Evolutionary conservation across 2,113 vertebrate genomes (phyloP).

Genomic region (Mirza zaza): DNA sequence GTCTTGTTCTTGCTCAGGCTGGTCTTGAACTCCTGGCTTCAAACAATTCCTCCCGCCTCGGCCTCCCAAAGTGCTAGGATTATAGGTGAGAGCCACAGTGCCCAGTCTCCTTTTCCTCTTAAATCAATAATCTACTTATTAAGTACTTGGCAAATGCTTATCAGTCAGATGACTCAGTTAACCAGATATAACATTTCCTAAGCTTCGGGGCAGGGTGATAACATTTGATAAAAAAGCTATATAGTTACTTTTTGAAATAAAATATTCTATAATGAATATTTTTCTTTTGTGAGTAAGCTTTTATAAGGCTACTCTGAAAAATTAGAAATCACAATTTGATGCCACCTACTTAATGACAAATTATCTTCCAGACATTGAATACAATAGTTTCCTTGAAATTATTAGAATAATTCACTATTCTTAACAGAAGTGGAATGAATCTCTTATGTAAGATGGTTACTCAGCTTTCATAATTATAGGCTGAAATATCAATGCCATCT

Average conservation of each 20-base stretch:
- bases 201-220: not conserved
- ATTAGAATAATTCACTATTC: not conserved
- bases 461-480: not conserved
- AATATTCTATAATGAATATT: not conserved
- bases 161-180: not conserved
- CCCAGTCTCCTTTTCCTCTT: not conserved
- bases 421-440: not conserved
- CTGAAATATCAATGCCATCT: not conserved
- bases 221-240: not conserved
- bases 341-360: slow-evolving; percentile 19
- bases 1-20: no score
- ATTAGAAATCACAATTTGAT: slow-evolving; percentile 10
- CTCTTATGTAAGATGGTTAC: not conserved
- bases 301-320: not conserved
- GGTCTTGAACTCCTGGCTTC: no score
- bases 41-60: no score
- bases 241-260: not conserved
- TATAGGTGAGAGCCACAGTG: no score
- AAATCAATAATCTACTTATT: not conserved
- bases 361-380: not conserved
- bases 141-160: not conserved
- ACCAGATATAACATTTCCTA: not conserved
- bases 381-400: slow-evolving; percentile 9
- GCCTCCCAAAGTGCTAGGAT: no score
- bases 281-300: slow-evolving; percentile 10